These are phyloP conservation scores for Ailuropoda melanoleuca DNA, from an alignment of 2,113 vertebrate genomes.

Conservation along the genomic window DNA sequence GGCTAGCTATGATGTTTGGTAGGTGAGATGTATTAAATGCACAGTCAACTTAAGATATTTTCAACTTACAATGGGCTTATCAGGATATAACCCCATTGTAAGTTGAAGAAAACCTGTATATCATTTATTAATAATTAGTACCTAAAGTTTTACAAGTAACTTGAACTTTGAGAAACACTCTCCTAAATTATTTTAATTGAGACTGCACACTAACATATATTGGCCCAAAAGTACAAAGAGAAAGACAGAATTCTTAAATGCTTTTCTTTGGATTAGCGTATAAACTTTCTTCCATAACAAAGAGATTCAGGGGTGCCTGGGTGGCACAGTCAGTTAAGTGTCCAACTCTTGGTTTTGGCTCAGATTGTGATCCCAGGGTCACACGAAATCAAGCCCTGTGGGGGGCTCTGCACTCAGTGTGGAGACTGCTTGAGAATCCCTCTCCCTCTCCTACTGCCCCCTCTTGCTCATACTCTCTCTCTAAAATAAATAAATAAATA, in stretches of 20 bases:
- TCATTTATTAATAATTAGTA: background rate
- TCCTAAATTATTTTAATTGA: conserved; percentile 14
- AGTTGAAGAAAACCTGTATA: background rate
- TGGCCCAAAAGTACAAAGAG: background rate
- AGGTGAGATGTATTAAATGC: background rate
- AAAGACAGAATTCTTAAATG: conserved; percentile 22
- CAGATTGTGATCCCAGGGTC: background rate
- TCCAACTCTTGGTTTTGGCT: background rate
- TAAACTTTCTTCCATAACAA: background rate
- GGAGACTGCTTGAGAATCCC: background rate
- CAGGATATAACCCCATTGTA: background rate
- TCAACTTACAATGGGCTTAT: background rate
- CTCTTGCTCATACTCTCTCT: background rate
- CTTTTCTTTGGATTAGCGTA: background rate
- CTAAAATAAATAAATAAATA: background rate
- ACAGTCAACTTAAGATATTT: background rate
- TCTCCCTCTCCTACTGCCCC: background rate
- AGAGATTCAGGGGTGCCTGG: background rate
- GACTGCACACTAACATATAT: background rate
- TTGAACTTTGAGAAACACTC: background rate
- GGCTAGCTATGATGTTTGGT: background rate
- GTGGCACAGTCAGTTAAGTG: background rate
- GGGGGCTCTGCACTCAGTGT: background rate
- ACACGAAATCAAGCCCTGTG: background rate
- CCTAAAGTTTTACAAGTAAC: background rate